A percentile compares a stretch with the other conserved stretches of the same genome.
Conservation (phyloP, 1,140 invertebrate species). For the Hormaphis cornu region DNA sequence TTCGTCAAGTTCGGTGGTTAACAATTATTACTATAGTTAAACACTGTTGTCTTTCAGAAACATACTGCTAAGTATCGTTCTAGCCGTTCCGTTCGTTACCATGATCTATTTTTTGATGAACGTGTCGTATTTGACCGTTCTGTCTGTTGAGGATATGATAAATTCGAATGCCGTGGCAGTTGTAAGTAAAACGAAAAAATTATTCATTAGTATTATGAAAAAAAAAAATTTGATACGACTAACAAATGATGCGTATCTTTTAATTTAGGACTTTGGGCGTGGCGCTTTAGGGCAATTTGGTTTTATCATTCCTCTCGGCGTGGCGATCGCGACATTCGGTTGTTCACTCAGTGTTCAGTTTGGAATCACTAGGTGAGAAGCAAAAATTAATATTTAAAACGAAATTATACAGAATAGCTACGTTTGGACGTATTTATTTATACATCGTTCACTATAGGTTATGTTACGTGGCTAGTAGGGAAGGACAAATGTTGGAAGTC, state of each 20-base stretch:
- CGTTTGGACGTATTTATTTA: background rate
- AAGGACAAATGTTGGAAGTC: conserved; percentile 74
- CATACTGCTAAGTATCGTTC: conserved; percentile 74
- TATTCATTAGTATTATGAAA: no score
- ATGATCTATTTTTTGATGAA: conserved; percentile 84
- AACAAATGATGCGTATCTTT: background rate
- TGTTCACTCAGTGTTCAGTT: conserved; percentile 67
- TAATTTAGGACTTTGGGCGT: conserved; percentile 54
- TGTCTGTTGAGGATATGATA: conserved; percentile 69
- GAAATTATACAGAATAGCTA: background rate
- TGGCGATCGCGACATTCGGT: conserved; percentile 64
- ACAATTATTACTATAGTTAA: background rate
- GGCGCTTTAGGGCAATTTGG: conserved; percentile 50
- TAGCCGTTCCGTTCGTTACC: conserved; percentile 80
- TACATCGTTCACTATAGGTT: conserved; percentile 46
- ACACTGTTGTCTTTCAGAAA: conserved; percentile 50
- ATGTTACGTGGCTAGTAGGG: conserved; percentile 78
- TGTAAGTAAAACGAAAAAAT: no score
- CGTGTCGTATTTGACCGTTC: conserved; percentile 80
- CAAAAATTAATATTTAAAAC: background rate
- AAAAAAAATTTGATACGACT: no score
- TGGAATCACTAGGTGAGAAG: conserved; percentile 56
- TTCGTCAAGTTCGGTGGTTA: background rate
- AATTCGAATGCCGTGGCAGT: conserved; percentile 77
- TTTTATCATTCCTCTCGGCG: conserved; percentile 60